Conservation (phyloP, 2,113 vertebrate species). For the human region GRCh38 chr5:117287001-117287500, state of each 20-base stretch:
- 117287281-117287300: conserved; percentile 67
- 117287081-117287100: fast-evolving
- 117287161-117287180: conserved; percentile 23
- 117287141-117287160: conserved; percentile 49
- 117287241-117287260: conserved; percentile 47
- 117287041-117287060: background rate
- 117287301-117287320: background rate
- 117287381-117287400: conserved; percentile 47
- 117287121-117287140: conserved; percentile 31
- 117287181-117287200: conserved; percentile 40
- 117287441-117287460: background rate
- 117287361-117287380: background rate
- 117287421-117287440: background rate
- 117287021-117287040: background rate
- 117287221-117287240: conserved; percentile 65
- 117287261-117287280: conserved; percentile 60
- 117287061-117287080: background rate
- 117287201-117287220: conserved; percentile 51
- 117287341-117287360: conserved; percentile 52
- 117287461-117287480: background rate
- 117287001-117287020: background rate
- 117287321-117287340: background rate
- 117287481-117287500: background rate
- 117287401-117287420: conserved; percentile 10
- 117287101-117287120: conserved; percentile 31